Percentiles rank a stretch among this genome's conserved stretches.
Evolutionary conservation across 2,797 vertebrate genomes (phyloP).

Genomic region (Huso huso): DNA sequence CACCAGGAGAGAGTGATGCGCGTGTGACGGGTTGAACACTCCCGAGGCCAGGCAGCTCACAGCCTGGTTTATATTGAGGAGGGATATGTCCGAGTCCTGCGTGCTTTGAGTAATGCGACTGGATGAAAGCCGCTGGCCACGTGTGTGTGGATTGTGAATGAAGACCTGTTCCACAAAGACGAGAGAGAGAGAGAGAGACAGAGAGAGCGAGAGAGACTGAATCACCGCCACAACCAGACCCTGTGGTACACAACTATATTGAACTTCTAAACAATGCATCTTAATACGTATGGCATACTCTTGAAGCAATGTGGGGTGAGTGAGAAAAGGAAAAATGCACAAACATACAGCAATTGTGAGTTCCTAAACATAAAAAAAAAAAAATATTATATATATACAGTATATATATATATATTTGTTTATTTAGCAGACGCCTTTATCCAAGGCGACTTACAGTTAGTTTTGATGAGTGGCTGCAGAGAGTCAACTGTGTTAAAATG

Average conservation of each 20-base stretch:
- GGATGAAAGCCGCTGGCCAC: conserved; percentile 58
- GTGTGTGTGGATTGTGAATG: conserved; percentile 88
- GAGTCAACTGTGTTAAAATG: no score
- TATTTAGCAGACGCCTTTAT: no score
- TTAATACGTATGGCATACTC: neutral
- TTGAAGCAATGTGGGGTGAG: no score
- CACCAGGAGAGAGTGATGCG: conserved; percentile 76
- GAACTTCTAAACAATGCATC: neutral
- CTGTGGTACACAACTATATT: no score
- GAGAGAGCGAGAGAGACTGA: conserved; percentile 2
- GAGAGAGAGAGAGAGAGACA: no score
- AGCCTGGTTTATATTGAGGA: conserved; percentile 91
- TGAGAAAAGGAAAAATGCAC: no score
- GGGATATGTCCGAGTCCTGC: conserved; percentile 82
- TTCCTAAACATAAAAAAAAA: no score
- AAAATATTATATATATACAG: no score
- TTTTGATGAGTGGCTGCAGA: no score
- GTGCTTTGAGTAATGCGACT: conserved; percentile 72
- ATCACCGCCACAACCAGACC: neutral
- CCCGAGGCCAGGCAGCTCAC: conserved; percentile 86
- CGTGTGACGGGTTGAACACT: conserved; percentile 63
- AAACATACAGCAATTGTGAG: no score
- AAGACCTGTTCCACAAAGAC: conserved; percentile 66
- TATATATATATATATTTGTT: no score
- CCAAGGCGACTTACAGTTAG: no score